Conservation (phyloP, 2,888 invertebrate genomes). For the Platerodrilus igneus region DNA sequence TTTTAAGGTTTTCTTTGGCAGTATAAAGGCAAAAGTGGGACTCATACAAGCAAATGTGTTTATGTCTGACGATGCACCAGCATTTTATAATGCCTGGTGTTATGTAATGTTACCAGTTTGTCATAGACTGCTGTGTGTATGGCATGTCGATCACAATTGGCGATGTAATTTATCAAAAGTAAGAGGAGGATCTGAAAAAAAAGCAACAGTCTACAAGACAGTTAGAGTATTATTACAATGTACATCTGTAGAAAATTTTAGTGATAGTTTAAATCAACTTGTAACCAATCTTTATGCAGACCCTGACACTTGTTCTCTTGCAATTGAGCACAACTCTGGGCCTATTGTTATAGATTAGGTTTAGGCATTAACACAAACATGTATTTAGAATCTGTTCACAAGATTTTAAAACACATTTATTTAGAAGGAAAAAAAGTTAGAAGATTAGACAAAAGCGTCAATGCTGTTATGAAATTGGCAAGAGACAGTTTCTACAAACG, state of each 20-base stretch:
- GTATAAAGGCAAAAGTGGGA: slow-evolving; percentile 4
- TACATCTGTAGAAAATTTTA: slow-evolving; percentile 1
- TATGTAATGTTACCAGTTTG: not conserved
- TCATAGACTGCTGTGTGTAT: slow-evolving; percentile 2
- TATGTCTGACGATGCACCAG: slow-evolving; percentile 9
- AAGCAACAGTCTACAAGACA: slow-evolving; percentile 6
- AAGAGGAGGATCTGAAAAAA: slow-evolving; percentile 4
- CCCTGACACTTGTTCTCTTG: too few species aligned
- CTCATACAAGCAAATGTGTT: slow-evolving; percentile 2
- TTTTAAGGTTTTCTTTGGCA: slow-evolving; percentile 4
- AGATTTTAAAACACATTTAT: too few species aligned
- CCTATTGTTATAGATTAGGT: too few species aligned
- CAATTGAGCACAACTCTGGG: too few species aligned
- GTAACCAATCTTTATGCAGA: too few species aligned
- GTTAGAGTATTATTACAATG: slow-evolving; percentile 3
- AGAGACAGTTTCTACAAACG: too few species aligned
- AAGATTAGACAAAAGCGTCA: too few species aligned
- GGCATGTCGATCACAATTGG: slow-evolving; percentile 10
- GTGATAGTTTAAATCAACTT: too few species aligned
- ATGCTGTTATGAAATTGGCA: too few species aligned
- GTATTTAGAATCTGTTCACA: too few species aligned
- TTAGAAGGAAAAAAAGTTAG: too few species aligned
- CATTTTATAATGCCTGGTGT: slow-evolving; percentile 8
- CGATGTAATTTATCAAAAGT: slow-evolving; percentile 6
- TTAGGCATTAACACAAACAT: too few species aligned